Evolutionary conservation across 2,113 vertebrate species (phyloP), one percentile per base, ranked within the genome.

Genomic region (Ochotona curzoniae): DNA sequence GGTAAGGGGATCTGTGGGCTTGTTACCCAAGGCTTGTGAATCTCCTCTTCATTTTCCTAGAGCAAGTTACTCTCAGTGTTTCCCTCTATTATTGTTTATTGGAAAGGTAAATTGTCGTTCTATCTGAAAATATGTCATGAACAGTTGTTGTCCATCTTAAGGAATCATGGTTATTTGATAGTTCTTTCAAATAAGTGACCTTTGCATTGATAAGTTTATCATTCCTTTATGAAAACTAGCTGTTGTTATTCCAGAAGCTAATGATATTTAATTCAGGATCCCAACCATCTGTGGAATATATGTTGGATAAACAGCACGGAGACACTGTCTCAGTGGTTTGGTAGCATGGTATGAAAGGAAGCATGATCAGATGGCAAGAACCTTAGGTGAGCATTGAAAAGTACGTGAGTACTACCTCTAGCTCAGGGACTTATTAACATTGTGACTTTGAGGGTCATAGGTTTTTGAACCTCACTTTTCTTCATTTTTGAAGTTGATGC

Each of bases 1-100:
- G 98, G 98, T 98, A 98, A 94, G 82, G 26, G 47, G 35, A 12
- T 28, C 63, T 60, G 79, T 81, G 61, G 30, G 15, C 32, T 83
- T 80, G 18, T 32, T 32, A 12, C 32, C 35, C 66, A 57, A 25
- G 69, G 63, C 18, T 32, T 7, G 1, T 80, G 80, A 25, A 35
- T 73, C 63, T 92, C 44, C 11, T 80, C 89, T 76, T 87, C 71
- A 26, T 90, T 64, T 11, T 79, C 84, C 67, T 47, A 38, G 89
- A 32, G 79, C n/a, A 13, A 47, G 23, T 61, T 70, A 73, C 70
- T 91, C 12, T 69, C 26, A 57, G 64, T 85, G 17, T 35, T 26
- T 64, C 18, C 60, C 70, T 28, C 44, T 71, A 0, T 90, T 32
- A 57, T 13, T 90, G 20, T 30, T 90, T 89, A n/a, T 32, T 30